Evolutionary conservation across 2,797 vertebrate genomes (phyloP).

Genomic region (Pagetopsis macropterus): DNA sequence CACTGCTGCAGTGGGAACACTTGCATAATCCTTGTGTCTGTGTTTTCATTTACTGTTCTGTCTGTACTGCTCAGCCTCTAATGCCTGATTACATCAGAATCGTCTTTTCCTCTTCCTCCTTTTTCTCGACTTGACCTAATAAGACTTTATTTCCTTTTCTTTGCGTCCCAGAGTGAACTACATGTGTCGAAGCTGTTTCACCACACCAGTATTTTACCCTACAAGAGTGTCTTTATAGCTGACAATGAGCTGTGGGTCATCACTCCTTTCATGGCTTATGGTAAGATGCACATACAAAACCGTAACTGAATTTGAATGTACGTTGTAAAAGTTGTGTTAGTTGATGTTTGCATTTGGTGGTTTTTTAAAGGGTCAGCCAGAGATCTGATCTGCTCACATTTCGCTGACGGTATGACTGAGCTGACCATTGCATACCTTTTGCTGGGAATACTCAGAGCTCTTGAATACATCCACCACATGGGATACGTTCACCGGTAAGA

Average conservation of each 20-base stretch:
- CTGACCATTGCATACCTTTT: constrained; percentile 95
- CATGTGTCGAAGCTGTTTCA: constrained; percentile 97
- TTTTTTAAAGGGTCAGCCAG: constrained; percentile 90
- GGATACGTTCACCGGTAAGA: constrained; percentile 95
- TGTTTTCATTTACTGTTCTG: neutral
- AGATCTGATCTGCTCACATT: constrained; percentile 94
- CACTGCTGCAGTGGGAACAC: constrained; percentile 2
- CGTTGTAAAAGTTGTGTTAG: no score
- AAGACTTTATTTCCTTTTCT: constrained; percentile 14
- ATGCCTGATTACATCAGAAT: constrained; percentile 14
- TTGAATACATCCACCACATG: constrained; percentile 98
- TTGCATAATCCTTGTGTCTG: neutral
- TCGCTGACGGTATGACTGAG: constrained; percentile 94
- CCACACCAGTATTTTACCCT: constrained; percentile 94
- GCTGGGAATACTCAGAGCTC: constrained; percentile 91
- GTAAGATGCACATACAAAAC: constrained; percentile 76
- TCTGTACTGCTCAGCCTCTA: neutral
- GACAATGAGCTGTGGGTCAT: constrained; percentile 98
- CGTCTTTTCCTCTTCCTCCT: neutral
- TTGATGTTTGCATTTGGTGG: constrained; percentile 11
- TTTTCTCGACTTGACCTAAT: neutral
- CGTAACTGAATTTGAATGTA: neutral
- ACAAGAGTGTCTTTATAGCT: constrained; percentile 95
- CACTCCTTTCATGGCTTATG: constrained; percentile 97
- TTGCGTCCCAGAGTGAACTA: constrained; percentile 88